Percentiles rank a stretch among this genome's conserved stretches.
These are phyloP conservation scores for Hydractinia echinata DNA, from an alignment of 30 jellyfish, hydroid and myxozoan species.

Conservation along the genomic window DNA sequence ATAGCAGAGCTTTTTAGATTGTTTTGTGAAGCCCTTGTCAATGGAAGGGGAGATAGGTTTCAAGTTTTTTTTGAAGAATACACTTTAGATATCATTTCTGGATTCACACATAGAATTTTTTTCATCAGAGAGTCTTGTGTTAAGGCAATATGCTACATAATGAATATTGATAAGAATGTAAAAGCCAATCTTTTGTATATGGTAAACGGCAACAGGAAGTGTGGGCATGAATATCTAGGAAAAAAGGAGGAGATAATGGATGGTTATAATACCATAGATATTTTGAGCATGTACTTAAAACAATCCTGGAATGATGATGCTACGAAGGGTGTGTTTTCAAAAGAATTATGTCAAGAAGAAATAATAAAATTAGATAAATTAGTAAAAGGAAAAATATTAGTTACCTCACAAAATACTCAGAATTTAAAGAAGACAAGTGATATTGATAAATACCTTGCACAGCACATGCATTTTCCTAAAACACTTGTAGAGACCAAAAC, in stretches of 20 bases:
- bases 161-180: neutral
- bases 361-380: neutral
- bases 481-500: conserved; percentile 15
- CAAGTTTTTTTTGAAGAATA: neutral
- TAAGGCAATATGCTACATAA: neutral
- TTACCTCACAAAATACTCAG: neutral
- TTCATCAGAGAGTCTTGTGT: neutral
- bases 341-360: neutral
- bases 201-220: neutral
- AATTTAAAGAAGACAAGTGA: neutral
- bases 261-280: neutral
- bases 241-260: neutral
- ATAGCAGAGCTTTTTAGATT: neutral
- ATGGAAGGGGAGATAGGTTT: neutral
- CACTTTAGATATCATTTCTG: neutral
- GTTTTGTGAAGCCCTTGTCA: neutral
- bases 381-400: neutral
- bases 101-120: neutral
- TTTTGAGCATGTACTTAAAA: neutral
- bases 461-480: neutral
- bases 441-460: neutral
- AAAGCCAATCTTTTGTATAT: neutral
- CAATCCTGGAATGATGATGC: no score
- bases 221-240: no score
- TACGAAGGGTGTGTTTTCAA: neutral